phyloP scores from a whole-genome alignment of 1,140 invertebrate species.

The Drosophila athabasca region DNA sequence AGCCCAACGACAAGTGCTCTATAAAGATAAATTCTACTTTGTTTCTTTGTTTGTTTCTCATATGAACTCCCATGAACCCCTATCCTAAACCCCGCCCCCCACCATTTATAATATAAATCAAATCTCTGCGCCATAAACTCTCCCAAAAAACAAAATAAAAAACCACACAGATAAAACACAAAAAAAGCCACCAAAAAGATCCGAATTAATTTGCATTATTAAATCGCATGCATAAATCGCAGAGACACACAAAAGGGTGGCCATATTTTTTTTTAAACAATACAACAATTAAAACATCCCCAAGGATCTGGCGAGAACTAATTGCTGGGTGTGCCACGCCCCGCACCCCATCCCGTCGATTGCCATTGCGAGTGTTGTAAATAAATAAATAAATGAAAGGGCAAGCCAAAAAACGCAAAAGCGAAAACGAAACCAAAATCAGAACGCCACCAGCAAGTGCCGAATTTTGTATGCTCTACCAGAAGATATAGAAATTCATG shows the following conservation, averaged over 20 bases:
- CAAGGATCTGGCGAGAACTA: slow-evolving; percentile 54
- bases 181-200: not conserved
- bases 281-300: slow-evolving; percentile 67
- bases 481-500: too few species aligned
- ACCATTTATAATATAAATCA: slow-evolving; percentile 44
- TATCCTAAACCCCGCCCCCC: slow-evolving; percentile 5
- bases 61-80: slow-evolving; percentile 26
- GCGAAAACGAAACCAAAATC: slow-evolving; percentile 42
- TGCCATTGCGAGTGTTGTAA: slow-evolving; percentile 30
- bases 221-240: slow-evolving; percentile 57
- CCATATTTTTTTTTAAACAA: slow-evolving; percentile 21
- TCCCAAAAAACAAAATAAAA: slow-evolving; percentile 23
- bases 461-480: too few species aligned
- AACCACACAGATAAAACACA: slow-evolving; percentile 1
- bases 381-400: slow-evolving; percentile 62
- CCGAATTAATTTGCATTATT: slow-evolving; percentile 71
- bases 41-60: not conserved
- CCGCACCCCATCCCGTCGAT: too few species aligned
- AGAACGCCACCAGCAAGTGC: not conserved
- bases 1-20: too few species aligned
- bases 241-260: slow-evolving; percentile 22
- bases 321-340: slow-evolving; percentile 29
- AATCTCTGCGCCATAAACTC: slow-evolving; percentile 32
- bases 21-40: too few species aligned
- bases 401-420: slow-evolving; percentile 23